Evolutionary conservation across 1,140 invertebrate genomes (phyloP).

Genomic region (Drosophila biarmipes): DNA sequence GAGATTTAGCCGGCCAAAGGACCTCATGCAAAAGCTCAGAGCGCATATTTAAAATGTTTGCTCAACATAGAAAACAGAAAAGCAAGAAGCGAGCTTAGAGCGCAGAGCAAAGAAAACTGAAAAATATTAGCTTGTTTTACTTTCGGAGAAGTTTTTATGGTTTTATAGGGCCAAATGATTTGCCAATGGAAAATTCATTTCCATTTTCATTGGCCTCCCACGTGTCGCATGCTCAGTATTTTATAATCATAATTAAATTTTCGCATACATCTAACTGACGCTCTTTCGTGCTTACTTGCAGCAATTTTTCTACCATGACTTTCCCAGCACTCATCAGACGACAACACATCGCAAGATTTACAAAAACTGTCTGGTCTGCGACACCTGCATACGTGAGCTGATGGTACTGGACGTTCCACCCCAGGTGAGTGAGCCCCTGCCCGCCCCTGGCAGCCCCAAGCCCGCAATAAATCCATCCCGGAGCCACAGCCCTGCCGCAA

Average conservation of each 20-base stretch:
- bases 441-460: neutral
- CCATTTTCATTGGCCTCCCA: conserved; percentile 9
- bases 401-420: conserved; percentile 84
- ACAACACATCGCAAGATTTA: conserved; percentile 82
- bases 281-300: conserved; percentile 48
- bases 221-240: conserved; percentile 26
- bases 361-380: conserved; percentile 84
- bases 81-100: neutral
- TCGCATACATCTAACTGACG: conserved; percentile 5
- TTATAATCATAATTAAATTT: conserved; percentile 36
- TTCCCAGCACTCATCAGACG: conserved; percentile 80
- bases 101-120: conserved; percentile 1
- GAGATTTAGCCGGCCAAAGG: conserved; percentile 16
- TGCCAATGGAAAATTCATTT: conserved; percentile 26
- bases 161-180: conserved; percentile 12
- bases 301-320: conserved; percentile 85
- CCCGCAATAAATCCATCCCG: conserved; percentile 23
- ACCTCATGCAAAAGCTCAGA: conserved; percentile 23
- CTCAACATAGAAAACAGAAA: conserved; percentile 18
- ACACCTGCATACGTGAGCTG: conserved; percentile 84
- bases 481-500: conserved; percentile 7
- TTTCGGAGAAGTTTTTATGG: neutral
- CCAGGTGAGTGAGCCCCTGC: conserved; percentile 71
- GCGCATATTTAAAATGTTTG: conserved; percentile 47
- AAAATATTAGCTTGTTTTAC: conserved; percentile 13